Evolutionary conservation across 2,797 vertebrate genomes (phyloP).

Genomic region (Eurystomus glaucurus): DNA sequence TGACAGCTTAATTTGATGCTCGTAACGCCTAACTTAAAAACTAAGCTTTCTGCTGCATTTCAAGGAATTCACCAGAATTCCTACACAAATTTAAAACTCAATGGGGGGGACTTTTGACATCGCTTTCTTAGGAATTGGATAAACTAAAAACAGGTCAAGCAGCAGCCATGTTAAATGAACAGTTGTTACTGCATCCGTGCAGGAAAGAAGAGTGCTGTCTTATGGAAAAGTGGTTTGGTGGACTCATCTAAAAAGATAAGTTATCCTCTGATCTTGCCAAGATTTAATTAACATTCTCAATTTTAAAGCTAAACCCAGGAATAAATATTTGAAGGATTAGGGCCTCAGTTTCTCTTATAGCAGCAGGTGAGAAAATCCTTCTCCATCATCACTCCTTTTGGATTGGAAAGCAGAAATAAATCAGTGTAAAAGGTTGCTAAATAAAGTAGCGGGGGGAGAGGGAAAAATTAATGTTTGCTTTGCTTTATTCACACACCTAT

Average conservation of each 20-base stretch:
- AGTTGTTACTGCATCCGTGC: neutral
- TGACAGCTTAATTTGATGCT: constrained; percentile 85
- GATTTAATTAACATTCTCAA: neutral
- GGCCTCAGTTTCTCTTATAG: neutral
- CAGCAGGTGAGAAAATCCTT: neutral
- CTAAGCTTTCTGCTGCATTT: constrained; percentile 77
- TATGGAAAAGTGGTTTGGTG: neutral
- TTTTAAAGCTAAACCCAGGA: neutral
- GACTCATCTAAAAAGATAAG: neutral
- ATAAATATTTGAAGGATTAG: neutral
- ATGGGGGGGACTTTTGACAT: neutral
- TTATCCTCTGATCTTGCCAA: neutral
- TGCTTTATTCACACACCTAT: neutral
- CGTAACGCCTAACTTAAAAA: constrained; percentile 80
- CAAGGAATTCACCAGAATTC: constrained; percentile 72
- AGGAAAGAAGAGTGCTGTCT: neutral
- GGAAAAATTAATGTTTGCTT: neutral
- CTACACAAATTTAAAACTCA: constrained; percentile 52
- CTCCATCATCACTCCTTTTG: neutral
- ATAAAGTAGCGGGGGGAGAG: neutral
- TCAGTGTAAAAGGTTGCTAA: neutral
- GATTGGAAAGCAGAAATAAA: neutral
- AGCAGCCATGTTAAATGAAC: neutral
- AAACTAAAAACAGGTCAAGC: constrained; percentile 16
- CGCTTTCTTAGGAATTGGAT: neutral